Percentiles rank a stretch among this genome's conserved stretches.
These are phyloP conservation scores for Melitaea athalia DNA, from an alignment of 2,888 invertebrate genomes.

Conservation along the genomic window DNA sequence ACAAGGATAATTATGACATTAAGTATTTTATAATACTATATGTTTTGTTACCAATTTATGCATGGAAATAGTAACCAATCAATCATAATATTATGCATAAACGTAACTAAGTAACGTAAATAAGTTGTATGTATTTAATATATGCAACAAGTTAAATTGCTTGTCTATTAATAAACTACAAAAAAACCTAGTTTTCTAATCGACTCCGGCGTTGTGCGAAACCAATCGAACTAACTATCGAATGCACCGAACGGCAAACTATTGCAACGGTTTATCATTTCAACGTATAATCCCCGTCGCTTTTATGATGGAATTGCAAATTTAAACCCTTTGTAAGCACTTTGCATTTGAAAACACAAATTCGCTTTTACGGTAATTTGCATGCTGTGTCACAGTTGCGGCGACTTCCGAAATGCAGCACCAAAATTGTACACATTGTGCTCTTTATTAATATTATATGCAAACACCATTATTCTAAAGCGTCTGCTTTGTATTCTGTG, in stretches of 20 bases:
- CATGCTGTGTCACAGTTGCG: constrained; percentile 69
- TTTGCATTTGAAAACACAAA: constrained; percentile 78
- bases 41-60: too few relatives aligned
- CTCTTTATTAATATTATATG: constrained; percentile 48
- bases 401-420: constrained; percentile 66
- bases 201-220: constrained; percentile 27
- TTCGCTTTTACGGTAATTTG: constrained; percentile 80
- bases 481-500: constrained; percentile 29
- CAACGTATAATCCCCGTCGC: constrained; percentile 72
- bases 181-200: constrained; percentile 4
- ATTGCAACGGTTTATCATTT: constrained; percentile 70
- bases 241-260: constrained; percentile 50
- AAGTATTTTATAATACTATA: too few relatives aligned
- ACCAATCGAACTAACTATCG: constrained; percentile 36
- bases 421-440: constrained; percentile 46
- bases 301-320: constrained; percentile 80
- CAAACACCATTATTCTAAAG: constrained; percentile 40
- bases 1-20: too few relatives aligned
- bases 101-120: too few relatives aligned
- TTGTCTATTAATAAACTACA: too few relatives aligned
- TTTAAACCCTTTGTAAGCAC: constrained; percentile 80
- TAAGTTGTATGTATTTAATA: too few relatives aligned
- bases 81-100: too few relatives aligned
- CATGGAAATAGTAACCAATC: too few relatives aligned
- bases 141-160: too few relatives aligned